Conservation (phyloP, 1,140 invertebrate species). For the Rhagoletis pomonella region DNA sequence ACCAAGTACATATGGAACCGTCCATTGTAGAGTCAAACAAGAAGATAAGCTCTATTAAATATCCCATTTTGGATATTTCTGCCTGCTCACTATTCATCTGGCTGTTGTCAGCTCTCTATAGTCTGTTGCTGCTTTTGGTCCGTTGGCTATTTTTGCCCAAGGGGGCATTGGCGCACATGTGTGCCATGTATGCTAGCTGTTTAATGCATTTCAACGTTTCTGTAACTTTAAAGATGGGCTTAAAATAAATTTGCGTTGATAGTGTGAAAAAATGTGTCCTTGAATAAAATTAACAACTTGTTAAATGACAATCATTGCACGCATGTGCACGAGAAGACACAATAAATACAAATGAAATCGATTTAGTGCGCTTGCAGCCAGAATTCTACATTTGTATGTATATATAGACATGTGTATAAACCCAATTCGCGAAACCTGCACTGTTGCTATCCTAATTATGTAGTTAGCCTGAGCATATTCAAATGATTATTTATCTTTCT, state of each 20-base stretch:
- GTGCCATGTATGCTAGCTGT: background rate
- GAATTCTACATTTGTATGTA: no score
- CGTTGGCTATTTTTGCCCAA: conserved; percentile 13
- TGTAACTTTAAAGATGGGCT: background rate
- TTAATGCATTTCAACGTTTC: background rate
- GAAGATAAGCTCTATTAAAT: no score
- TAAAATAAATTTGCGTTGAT: background rate
- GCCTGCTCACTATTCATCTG: no score
- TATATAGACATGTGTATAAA: no score
- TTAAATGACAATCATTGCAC: conserved; percentile 41
- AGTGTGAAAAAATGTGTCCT: conserved; percentile 50
- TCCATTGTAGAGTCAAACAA: no score
- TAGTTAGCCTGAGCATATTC: no score
- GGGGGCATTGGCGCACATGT: background rate
- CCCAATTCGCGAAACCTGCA: no score
- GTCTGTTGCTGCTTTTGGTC: conserved; percentile 6
- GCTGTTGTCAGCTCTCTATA: background rate
- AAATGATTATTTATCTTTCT: no score
- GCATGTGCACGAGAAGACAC: background rate
- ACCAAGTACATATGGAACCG: no score
- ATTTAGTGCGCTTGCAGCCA: no score
- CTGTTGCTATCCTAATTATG: no score
- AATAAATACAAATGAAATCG: background rate
- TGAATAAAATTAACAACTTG: conserved; percentile 52
- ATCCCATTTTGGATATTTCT: no score